Percentiles rank a stretch among this genome's conserved stretches.
phyloP scores from a whole-genome alignment of 1,140 invertebrate genomes.

The Brachystomella parvula region DNA sequence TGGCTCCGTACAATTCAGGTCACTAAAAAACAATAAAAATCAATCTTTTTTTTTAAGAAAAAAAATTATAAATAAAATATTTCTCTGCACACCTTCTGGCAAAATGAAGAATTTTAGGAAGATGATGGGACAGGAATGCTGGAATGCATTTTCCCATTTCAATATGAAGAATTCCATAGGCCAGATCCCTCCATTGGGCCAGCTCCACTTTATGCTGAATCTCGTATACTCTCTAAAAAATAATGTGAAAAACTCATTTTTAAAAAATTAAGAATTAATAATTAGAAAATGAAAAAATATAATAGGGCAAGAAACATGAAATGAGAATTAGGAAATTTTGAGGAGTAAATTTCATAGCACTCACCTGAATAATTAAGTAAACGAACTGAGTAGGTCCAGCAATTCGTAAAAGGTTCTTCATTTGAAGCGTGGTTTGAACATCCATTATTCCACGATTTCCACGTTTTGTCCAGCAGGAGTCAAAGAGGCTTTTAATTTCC shows the following conservation, averaged over 20 bases:
- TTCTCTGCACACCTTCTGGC: constrained; percentile 21
- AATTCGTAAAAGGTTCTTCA: constrained; percentile 29
- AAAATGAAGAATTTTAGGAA: constrained; percentile 29
- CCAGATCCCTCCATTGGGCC: constrained; percentile 30
- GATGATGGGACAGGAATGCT: constrained; percentile 16
- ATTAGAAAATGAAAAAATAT: neutral
- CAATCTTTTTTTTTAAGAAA: constrained; percentile 2
- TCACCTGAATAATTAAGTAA: constrained; percentile 19
- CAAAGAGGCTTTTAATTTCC: constrained; percentile 15
- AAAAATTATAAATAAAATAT: constrained; percentile 1
- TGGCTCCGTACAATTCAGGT: constrained; percentile 28
- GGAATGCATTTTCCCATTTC: constrained; percentile 28
- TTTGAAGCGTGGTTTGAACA: constrained; percentile 26
- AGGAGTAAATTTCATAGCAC: neutral
- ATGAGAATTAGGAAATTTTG: neutral
- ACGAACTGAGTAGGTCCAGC: constrained; percentile 25
- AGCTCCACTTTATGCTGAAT: constrained; percentile 25
- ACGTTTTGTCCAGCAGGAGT: constrained; percentile 29
- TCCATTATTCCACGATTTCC: constrained; percentile 23
- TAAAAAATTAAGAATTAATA: constrained; percentile 15
- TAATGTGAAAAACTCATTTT: constrained; percentile 3
- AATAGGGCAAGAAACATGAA: neutral
- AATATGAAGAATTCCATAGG: constrained; percentile 30
- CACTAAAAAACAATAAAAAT: constrained; percentile 6
- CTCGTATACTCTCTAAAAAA: constrained; percentile 29